These are phyloP conservation scores for Ailurus styani DNA, from an alignment of 2,113 vertebrate genomes.

Conservation along the genomic window DNA sequence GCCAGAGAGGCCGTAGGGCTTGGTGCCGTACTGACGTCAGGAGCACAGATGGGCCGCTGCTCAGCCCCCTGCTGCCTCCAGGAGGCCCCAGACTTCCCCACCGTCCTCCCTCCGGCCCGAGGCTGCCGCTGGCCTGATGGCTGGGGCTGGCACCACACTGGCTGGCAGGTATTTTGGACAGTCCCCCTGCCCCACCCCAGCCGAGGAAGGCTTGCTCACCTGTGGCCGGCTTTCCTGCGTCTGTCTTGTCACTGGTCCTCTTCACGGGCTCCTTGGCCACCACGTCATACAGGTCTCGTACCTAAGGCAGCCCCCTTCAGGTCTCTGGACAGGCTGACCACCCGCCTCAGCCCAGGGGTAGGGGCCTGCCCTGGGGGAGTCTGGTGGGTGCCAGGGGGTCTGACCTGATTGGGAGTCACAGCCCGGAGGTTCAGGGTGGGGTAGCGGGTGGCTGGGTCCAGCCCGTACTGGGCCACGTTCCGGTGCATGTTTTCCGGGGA, in stretches of 20 bases:
- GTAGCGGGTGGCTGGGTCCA: slow-evolving; percentile 92
- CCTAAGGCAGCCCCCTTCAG: slow-evolving; percentile 67
- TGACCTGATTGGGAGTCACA: slow-evolving; percentile 89
- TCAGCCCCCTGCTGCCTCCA: fast-evolving
- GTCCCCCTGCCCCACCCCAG: no score
- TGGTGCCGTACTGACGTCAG: background rate
- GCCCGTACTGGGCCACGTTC: slow-evolving; percentile 87
- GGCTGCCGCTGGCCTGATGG: no score
- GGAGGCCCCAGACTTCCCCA: fast-evolving
- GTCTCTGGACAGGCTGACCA: background rate
- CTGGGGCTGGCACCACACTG: fast-evolving
- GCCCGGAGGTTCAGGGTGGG: slow-evolving; percentile 88
- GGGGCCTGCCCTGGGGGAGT: background rate
- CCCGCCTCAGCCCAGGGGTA: background rate
- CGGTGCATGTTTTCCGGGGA: slow-evolving; percentile 94
- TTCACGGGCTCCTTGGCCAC: slow-evolving; percentile 72
- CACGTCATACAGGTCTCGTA: slow-evolving; percentile 84
- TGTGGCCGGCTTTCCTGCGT: background rate
- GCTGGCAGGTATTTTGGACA: background rate
- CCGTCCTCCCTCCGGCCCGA: background rate
- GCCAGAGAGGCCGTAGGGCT: fast-evolving
- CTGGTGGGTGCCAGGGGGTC: background rate
- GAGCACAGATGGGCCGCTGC: background rate
- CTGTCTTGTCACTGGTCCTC: slow-evolving; percentile 61
- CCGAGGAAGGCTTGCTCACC: slow-evolving; percentile 43